Percentiles rank a stretch among this genome's conserved stretches.
phyloP scores from a whole-genome alignment of 2,113 vertebrate genomes.

The Glaucomys volans region DNA sequence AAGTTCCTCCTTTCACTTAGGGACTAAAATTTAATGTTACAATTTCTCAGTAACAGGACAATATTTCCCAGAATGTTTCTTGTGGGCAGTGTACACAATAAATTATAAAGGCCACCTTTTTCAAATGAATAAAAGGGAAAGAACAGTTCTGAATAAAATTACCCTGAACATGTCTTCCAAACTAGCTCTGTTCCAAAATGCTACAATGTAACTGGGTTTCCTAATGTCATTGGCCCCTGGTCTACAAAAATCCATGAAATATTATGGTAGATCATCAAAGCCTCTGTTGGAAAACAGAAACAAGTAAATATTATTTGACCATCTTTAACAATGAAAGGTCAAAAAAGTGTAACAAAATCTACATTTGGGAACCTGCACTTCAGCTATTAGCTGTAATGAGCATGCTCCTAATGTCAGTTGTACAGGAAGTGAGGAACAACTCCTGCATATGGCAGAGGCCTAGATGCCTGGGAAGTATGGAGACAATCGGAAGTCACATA shows the following conservation, averaged over 20 bases:
- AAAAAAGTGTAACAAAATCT: not conserved
- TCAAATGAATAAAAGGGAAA: constrained; percentile 5
- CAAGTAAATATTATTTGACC: not conserved
- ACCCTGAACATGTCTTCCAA: constrained; percentile 49
- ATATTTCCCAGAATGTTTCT: constrained; percentile 42
- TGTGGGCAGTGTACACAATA: constrained; percentile 23
- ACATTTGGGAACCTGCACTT: not conserved
- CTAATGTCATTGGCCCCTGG: not conserved
- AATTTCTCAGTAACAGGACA: constrained; percentile 10
- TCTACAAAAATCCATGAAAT: constrained; percentile 1
- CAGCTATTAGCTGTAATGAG: not conserved
- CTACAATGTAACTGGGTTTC: not conserved
- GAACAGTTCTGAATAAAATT: constrained; percentile 41
- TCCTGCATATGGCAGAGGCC: not conserved
- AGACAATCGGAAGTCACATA: not conserved
- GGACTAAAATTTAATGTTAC: constrained; percentile 40
- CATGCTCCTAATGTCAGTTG: not conserved
- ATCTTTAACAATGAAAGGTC: not conserved
- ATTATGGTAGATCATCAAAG: not conserved
- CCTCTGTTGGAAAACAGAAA: not conserved
- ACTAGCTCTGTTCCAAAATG: not conserved
- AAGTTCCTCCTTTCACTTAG: not conserved
- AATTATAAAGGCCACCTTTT: constrained; percentile 43
- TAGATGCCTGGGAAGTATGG: not conserved
- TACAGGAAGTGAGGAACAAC: not conserved